A percentile compares a stretch with the other conserved stretches of the same genome.
Evolutionary conservation across 2,113 vertebrate species (phyloP).

Genomic region (Donacobius atricapilla): DNA sequence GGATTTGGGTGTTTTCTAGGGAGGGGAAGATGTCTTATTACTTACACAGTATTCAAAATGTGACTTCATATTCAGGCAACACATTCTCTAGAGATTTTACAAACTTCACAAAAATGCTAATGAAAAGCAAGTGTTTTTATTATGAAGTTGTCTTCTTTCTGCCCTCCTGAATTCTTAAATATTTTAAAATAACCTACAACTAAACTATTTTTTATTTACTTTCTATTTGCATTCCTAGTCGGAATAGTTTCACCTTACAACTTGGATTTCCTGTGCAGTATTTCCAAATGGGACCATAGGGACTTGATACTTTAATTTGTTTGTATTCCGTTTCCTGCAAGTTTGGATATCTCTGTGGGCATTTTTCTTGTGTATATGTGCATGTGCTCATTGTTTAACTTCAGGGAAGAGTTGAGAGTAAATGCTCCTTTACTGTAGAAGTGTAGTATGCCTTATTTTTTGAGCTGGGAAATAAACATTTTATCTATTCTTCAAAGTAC

Average conservation of each 20-base stretch:
- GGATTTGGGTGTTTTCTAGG: neutral
- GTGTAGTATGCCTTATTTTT: neutral
- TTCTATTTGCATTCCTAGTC: neutral
- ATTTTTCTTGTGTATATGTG: neutral
- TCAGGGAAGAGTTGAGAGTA: neutral
- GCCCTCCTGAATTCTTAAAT: neutral
- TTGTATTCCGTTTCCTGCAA: conserved; percentile 8
- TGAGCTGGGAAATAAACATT: neutral
- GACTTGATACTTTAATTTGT: conserved; percentile 26
- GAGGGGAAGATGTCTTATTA: neutral
- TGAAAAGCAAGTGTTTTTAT: neutral
- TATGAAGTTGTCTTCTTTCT: neutral
- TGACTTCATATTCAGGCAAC: neutral
- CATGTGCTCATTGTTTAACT: neutral
- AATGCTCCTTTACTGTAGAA: neutral
- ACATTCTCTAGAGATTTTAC: neutral
- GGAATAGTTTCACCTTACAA: neutral
- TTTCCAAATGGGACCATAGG: neutral
- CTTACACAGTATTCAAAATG: neutral
- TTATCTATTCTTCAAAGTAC: neutral
- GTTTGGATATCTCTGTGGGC: neutral
- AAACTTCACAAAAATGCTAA: neutral
- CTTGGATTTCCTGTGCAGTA: neutral
- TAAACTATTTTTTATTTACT: neutral
- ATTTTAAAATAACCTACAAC: neutral